Evolutionary conservation across 37 sponge, comb jelly and placozoan species (phyloP), one percentile per base, ranked within the genome.

Genomic region (Crambe crambe): DNA sequence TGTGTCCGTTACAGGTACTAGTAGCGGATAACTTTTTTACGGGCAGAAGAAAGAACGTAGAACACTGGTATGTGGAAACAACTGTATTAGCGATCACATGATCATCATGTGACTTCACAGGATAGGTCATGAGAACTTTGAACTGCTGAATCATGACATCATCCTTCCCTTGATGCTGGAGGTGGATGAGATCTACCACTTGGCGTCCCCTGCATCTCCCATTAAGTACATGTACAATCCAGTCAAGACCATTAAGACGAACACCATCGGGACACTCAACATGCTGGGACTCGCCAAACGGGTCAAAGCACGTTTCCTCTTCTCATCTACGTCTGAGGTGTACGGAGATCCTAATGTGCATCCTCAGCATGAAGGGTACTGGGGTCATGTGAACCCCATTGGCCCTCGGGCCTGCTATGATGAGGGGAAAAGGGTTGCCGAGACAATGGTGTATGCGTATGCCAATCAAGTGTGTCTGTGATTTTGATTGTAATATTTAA

Each of bases 361-460:
- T 59, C 97, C 97, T 5, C 97, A 97, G 79, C 54, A 32, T 4
- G 97, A 97, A 73, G 62, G 36, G 1, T 97, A 97, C 67, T 97
- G 95, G 95, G 97, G 97, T 20, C 47, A 97, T 35, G 96, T 94
- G 0, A 97, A 97, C 67, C 87, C 97, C 27, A 92, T 93, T 59
- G 97, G 97, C 29, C 97, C 97, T n/a, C 43, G 97, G 60, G 97
- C 97, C 9, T 97, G 97, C 61, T 97, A 97, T 58, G 97, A 97
- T 69, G 97, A 97, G 75, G 93, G 96, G 22, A 97, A 97, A 83
- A 77, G 97, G 25, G 86, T 97, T 31, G 87, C 96, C 42, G 97
- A 97, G 85, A 97, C 97, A 9, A 88, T 97, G 90, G 88, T 85
- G 31, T 97, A 94, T 57, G 93, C 93, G 0, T 95, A 95, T 40